Conservation (phyloP, 2,113 vertebrate genomes). For the Dromiciops gliroides region DNA sequence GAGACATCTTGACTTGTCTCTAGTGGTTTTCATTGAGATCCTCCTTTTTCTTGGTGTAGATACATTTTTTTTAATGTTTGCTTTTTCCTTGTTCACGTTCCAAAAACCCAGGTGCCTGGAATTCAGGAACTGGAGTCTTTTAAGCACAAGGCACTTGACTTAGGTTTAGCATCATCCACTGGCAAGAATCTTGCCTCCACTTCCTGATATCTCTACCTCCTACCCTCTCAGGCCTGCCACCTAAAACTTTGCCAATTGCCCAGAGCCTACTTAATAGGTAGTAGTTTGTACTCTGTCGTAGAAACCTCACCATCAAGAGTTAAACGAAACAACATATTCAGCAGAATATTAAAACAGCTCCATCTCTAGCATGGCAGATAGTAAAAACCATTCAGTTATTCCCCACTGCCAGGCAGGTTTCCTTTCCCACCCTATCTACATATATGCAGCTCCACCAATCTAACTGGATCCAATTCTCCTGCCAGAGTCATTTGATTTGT, state of each 20-base stretch:
- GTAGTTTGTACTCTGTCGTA: not conserved
- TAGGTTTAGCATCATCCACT: not conserved
- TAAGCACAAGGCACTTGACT: not conserved
- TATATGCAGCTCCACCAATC: constrained; percentile 12
- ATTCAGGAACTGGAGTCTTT: not conserved
- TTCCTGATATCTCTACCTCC: not conserved
- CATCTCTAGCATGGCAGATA: constrained; percentile 5
- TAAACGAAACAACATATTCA: constrained; percentile 75
- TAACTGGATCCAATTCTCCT: constrained; percentile 37
- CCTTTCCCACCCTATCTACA: constrained; percentile 48
- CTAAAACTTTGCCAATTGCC: constrained; percentile 52
- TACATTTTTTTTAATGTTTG: not conserved
- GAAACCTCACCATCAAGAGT: constrained; percentile 66
- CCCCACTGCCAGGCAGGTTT: constrained; percentile 47
- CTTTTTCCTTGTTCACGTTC: not conserved
- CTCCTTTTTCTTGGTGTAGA: not conserved
- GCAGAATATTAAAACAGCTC: constrained; percentile 73
- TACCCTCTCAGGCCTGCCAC: not conserved
- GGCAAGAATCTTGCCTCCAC: not conserved
- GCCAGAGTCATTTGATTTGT: constrained; percentile 62
- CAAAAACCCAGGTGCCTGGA: not conserved
- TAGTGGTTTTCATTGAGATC: not conserved
- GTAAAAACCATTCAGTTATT: constrained; percentile 53
- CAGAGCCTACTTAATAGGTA: not conserved
- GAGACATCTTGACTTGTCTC: not conserved